Evolutionary conservation across 1,140 invertebrate species (phyloP), one percentile per base, ranked within the genome.

Genomic region (Drosophila navojoa): DNA sequence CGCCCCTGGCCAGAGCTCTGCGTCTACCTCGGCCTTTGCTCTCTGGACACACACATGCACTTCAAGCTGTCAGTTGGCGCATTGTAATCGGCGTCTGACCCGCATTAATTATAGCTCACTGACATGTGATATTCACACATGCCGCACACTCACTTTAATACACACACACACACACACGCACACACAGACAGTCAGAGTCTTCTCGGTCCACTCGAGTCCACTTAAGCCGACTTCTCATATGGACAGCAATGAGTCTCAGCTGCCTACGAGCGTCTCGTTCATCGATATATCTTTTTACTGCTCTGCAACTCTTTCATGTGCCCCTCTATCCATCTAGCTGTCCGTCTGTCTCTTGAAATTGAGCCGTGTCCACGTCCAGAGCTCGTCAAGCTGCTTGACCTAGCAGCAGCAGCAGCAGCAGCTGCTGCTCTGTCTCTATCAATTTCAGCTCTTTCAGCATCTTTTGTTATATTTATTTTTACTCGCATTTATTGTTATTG

Each of bases 21-120:
- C 4, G 2, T 44, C 13, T 6, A 4, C 42, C 13, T 44, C 58
- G 63, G 62, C 35, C 52, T 64, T 16, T 16, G 69, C 55, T 77
- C 75, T 55, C 75, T 55, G 58, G 53, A 49, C 47, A 49, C 47
- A 49, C 71, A 80, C 73, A 71, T 79, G 67, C 76, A 89, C 82
- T 89, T 87, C 63, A 89, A 69, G 79, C 82, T 87, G 84, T 87
- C 82, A 87, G 84, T 84, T 79, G 76, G 84, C 72, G 82, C 82
- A 87, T 89, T 87, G 82, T 87, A 87, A 87, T 87, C 82, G 84
- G 84, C 79, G 80, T 84, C 84, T 87, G 84, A 87, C 84, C 84
- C 84, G 84, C 84, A 87, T 87, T 87, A 87, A 87, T 87, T 87
- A 87, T 85, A 85, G 71, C 82, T 89, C 76, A 87, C 82, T 87